These are phyloP conservation scores for Plectrocnemia conspersa DNA, from an alignment of 1,140 invertebrate species.

Conservation along the genomic window DNA sequence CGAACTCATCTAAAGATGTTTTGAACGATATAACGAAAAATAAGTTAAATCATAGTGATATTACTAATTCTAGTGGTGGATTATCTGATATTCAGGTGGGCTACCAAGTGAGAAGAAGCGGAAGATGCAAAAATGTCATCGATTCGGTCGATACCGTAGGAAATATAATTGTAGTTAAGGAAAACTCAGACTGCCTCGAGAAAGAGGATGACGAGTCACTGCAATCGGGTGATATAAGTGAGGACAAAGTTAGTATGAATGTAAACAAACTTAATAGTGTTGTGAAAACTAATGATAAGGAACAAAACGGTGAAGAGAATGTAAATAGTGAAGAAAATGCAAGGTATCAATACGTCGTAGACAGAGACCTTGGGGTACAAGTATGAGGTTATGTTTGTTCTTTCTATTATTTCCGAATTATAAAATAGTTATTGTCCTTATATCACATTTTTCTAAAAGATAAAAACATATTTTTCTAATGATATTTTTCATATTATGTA, in stretches of 20 bases:
- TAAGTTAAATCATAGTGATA: conserved; percentile 6
- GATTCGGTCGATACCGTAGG: conserved; percentile 12
- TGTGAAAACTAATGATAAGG: conserved; percentile 12
- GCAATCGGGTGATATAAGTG: neutral
- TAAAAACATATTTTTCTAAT: neutral
- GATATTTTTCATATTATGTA: neutral
- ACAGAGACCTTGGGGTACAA: conserved; percentile 62
- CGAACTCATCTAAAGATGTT: conserved; percentile 35
- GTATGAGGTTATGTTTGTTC: too few relatives aligned
- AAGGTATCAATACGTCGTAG: conserved; percentile 64
- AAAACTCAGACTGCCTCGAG: conserved; percentile 5
- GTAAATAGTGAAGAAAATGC: conserved; percentile 39
- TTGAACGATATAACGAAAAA: conserved; percentile 37
- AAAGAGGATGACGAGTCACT: neutral
- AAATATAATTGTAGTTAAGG: neutral
- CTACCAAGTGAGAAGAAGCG: conserved; percentile 41
- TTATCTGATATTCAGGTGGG: conserved; percentile 28
- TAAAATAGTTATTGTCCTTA: too few relatives aligned
- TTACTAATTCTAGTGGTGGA: conserved; percentile 5
- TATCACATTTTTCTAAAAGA: too few relatives aligned
- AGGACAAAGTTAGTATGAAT: neutral
- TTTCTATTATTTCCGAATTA: too few relatives aligned
- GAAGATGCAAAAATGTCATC: conserved; percentile 27
- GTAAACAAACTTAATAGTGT: conserved; percentile 11
- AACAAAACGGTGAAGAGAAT: conserved; percentile 33